Evolutionary conservation across 2,797 vertebrate species (phyloP).

Genomic region (Lepus oiostolus): DNA sequence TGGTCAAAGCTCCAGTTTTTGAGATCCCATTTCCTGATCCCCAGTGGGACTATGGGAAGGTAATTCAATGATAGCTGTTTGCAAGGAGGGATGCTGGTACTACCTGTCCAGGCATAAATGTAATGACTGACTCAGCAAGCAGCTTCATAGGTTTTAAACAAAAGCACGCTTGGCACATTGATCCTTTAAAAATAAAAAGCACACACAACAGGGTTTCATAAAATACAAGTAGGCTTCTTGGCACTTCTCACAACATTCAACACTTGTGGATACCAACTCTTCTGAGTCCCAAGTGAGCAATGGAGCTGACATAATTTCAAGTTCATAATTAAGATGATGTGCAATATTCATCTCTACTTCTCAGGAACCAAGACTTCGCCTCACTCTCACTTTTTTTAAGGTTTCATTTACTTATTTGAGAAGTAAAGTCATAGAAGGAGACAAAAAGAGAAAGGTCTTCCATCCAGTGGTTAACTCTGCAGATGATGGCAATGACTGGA

Average conservation of each 20-base stretch:
- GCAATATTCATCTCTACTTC: background rate
- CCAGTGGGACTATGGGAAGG: background rate
- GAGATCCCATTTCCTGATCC: background rate
- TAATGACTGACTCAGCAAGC: background rate
- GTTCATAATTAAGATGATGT: background rate
- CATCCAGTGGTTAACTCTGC: too few relatives aligned
- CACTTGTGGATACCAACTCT: background rate
- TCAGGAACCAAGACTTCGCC: background rate
- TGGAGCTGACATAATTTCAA: background rate
- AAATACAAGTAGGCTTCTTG: background rate
- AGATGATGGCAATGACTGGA: too few relatives aligned
- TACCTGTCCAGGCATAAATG: slow-evolving; percentile 14
- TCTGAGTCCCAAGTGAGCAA: background rate
- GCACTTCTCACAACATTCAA: background rate
- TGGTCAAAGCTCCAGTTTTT: background rate
- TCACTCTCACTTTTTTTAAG: too few relatives aligned
- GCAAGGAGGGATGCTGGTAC: background rate
- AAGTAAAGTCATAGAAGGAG: too few relatives aligned
- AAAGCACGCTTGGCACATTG: background rate
- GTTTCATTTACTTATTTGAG: too few relatives aligned
- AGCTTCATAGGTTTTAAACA: background rate
- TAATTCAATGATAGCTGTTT: background rate
- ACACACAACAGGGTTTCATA: background rate
- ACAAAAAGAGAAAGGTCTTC: too few relatives aligned
- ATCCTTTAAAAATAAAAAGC: background rate